Evolutionary conservation across 1,140 invertebrate species (phyloP).

Genomic region (Triops cancriformis): DNA sequence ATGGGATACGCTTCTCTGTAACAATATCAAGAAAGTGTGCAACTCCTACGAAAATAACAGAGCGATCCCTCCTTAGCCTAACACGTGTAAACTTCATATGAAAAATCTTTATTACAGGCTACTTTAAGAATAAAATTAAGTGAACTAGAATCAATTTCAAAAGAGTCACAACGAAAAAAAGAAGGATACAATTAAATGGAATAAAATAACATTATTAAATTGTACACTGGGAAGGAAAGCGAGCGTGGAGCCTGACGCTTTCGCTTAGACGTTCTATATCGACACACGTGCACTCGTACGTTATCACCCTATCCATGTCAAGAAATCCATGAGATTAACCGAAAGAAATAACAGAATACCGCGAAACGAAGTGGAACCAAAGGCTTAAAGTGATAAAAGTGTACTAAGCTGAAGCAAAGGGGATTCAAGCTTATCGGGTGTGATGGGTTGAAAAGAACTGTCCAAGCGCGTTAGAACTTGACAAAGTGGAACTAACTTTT

Average conservation of each 20-base stretch:
- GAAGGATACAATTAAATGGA: no score
- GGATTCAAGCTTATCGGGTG: not conserved
- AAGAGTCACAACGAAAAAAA: not conserved
- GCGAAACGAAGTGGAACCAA: not conserved
- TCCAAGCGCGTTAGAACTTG: not conserved
- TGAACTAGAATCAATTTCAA: no score
- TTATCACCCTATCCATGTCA: no score
- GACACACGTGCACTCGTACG: no score
- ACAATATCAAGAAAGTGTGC: not conserved
- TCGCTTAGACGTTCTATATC: no score
- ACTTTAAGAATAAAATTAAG: no score
- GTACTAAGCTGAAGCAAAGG: not conserved
- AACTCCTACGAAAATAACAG: not conserved
- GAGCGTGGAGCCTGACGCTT: no score
- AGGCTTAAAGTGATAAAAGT: not conserved
- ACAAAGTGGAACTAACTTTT: conserved; percentile 1
- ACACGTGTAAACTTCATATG: no score
- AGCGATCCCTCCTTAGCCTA: no score
- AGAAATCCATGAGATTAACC: not conserved
- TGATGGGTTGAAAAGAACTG: not conserved
- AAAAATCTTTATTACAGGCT: no score
- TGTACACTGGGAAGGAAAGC: no score
- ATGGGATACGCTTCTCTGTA: not conserved
- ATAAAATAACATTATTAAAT: no score
- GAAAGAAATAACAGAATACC: not conserved